Evolutionary conservation across 2,797 vertebrate genomes (phyloP), one percentile per base, ranked within the genome.

Genomic region (Prunella strophiata): DNA sequence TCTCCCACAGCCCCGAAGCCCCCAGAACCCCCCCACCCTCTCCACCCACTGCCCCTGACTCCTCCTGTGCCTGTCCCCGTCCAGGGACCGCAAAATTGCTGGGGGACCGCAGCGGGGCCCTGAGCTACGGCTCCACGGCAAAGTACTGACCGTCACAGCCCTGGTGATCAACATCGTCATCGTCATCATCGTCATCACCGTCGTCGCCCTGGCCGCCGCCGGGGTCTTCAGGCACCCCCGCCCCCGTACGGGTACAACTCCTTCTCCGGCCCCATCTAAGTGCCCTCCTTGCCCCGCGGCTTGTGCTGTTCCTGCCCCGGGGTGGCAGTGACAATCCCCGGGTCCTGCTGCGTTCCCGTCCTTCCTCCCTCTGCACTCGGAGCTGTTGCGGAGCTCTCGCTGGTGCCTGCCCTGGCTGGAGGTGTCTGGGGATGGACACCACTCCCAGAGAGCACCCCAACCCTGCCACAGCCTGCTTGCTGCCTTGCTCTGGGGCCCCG

Each of bases 21-120:
- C 26, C n/a, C 21, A n/a, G 10, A 34, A 14, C 14, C 21, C 52
- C n/a, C n/a, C 14, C 21, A 57, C 32, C 32, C 13, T 42, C 54
- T 34, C 34, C 34, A 34, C 34, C 34, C 34, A 15, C 20, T 13
- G 30, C 16, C 20, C 3, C 51, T 84, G 74, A 81, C 80, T 30
- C 26, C 52, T 11, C 19, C 13, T 40, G 40, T 1, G 3, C 36
- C 43, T 61, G 14, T 13, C 57, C 47, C 4, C 88, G 94, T 62
- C 94, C 68, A 91, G 96, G 74, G 96, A 97, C 85, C 84, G 94
- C 40, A 96, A 96, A n/a, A 58, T 6, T 94, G 9, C 79, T 96
- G 3, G 13, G 86, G 2, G 95, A 97, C 78, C 32, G 66, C 89
- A 88, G 71, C 2, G 88, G 91, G 4, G 96, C 96, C 0, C 68